phyloP scores from a whole-genome alignment of 2,797 vertebrate species.

The Chloroceryle inda region DNA sequence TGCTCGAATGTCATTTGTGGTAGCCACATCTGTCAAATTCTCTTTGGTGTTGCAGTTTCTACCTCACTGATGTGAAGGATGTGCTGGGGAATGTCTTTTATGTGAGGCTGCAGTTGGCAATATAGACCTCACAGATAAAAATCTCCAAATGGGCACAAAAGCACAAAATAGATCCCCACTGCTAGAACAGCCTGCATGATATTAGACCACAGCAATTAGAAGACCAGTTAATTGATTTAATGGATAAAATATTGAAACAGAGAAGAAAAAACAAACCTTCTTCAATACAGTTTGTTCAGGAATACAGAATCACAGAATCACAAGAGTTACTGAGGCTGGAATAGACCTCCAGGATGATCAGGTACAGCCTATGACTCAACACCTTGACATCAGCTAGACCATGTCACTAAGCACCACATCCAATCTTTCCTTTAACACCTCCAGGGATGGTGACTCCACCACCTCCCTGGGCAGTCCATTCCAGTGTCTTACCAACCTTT shows the following conservation, averaged over 20 bases:
- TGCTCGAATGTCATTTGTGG: not conserved
- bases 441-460: too few relatives aligned
- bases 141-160: not conserved
- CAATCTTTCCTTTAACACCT: too few relatives aligned
- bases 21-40: not conserved
- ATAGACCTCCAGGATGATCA: too few relatives aligned
- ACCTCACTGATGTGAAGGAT: not conserved
- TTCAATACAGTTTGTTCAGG: not conserved
- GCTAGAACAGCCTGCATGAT: not conserved
- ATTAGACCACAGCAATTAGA: not conserved
- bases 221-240: not conserved
- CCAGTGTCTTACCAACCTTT: too few relatives aligned
- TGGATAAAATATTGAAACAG: not conserved
- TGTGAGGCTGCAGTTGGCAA: fast-evolving
- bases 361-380: too few relatives aligned
- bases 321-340: too few relatives aligned
- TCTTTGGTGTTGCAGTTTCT: not conserved
- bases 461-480: too few relatives aligned
- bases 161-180: not conserved
- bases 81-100: not conserved
- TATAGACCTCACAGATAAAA: not conserved
- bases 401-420: too few relatives aligned
- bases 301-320: not conserved
- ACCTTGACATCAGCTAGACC: too few relatives aligned
- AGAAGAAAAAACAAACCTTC: not conserved